phyloP scores from a whole-genome alignment of 2,888 invertebrate genomes.

The Miltochrista miniata region DNA sequence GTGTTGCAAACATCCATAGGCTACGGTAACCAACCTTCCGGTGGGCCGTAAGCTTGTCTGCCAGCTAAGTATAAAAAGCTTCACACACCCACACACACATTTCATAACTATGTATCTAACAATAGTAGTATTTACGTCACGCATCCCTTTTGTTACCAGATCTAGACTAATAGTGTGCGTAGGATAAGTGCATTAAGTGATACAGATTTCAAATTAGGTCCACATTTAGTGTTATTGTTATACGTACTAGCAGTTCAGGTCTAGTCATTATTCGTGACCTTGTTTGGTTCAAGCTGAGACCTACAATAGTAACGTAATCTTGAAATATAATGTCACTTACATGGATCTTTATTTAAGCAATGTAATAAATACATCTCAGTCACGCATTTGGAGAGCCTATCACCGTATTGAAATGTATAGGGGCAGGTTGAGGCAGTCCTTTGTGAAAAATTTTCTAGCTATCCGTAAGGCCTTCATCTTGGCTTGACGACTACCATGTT shows the following conservation, averaged over 20 bases:
- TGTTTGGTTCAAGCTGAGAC: conserved; percentile 20
- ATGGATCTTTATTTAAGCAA: background rate
- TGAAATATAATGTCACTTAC: conserved; percentile 15
- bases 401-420: no score
- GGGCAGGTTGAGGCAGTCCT: no score
- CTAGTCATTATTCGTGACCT: conserved; percentile 12
- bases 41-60: no score
- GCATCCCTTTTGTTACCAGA: conserved; percentile 34
- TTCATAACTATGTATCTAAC: conserved; percentile 21
- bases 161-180: conserved; percentile 51
- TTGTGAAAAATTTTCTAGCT: no score
- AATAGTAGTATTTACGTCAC: conserved; percentile 31
- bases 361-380: background rate
- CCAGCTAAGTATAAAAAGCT: no score
- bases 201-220: conserved; percentile 23
- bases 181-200: conserved; percentile 33
- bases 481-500: no score
- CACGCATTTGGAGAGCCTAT: no score
- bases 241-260: conserved; percentile 13
- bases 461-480: no score
- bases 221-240: conserved; percentile 23
- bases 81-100: conserved; percentile 21
- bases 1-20: no score
- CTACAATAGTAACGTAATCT: conserved; percentile 7
- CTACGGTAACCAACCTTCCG: no score